A percentile compares a stretch with the other conserved stretches of the same genome.
Conservation (phyloP, 2,888 invertebrate genomes). For the Cremastobaeus sp. region DNA sequence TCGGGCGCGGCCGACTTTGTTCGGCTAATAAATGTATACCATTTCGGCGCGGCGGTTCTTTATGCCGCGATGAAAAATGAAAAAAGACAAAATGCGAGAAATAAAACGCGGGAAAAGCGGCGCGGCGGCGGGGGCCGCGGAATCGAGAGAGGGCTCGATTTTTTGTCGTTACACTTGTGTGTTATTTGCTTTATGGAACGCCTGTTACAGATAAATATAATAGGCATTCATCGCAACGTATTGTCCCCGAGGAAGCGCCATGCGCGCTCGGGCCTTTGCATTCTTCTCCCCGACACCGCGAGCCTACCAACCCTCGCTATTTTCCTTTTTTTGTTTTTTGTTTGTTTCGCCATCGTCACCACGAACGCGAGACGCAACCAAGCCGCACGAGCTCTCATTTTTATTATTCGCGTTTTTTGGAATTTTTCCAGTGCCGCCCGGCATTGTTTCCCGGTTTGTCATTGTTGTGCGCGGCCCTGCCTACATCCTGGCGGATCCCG, state of each 20-base stretch:
- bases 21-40: too few relatives aligned
- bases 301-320: constrained; percentile 62
- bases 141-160: constrained; percentile 56
- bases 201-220: constrained; percentile 79
- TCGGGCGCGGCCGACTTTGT: too few relatives aligned
- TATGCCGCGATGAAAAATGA: constrained; percentile 33
- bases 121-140: constrained; percentile 11
- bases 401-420: constrained; percentile 78
- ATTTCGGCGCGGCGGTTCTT: constrained; percentile 47
- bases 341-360: constrained; percentile 58
- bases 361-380: constrained; percentile 58
- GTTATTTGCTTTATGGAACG: constrained; percentile 78
- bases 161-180: constrained; percentile 61
- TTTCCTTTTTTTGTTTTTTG: constrained; percentile 53
- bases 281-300: constrained; percentile 68
- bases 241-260: constrained; percentile 77
- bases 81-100: constrained; percentile 23
- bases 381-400: constrained; percentile 73
- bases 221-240: constrained; percentile 78
- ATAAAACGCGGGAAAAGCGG: constrained; percentile 41
- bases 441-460: constrained; percentile 78
- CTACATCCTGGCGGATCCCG: constrained; percentile 68
- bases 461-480: constrained; percentile 73
- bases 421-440: constrained; percentile 78
- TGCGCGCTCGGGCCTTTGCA: constrained; percentile 75